Evolutionary conservation across 2,113 vertebrate species (phyloP).

Genomic region (Gymnorhina tibicen): DNA sequence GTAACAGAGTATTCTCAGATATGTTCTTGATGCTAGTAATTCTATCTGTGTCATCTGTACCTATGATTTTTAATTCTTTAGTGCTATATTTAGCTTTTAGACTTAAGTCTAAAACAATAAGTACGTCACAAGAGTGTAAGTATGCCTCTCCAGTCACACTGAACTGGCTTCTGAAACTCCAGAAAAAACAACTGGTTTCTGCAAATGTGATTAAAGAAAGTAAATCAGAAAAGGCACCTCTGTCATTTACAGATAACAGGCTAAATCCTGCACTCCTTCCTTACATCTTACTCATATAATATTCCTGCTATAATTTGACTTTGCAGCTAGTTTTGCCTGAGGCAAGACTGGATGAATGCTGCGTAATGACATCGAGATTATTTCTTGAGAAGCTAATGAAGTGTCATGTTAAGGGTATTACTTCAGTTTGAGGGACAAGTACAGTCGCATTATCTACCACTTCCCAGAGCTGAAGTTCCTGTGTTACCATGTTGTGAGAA

Average conservation of each 20-base stretch:
- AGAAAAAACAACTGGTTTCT: not conserved
- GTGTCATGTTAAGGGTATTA: not conserved
- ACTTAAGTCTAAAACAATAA: not conserved
- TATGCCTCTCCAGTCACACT: not conserved
- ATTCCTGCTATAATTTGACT: not conserved
- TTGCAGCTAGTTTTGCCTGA: not conserved
- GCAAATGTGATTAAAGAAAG: not conserved
- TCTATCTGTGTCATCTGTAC: not conserved
- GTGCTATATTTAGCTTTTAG: not conserved
- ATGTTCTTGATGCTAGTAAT: fast-evolving
- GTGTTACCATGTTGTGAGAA: not conserved
- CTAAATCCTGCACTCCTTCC: not conserved
- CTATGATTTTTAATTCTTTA: not conserved
- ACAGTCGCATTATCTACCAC: not conserved
- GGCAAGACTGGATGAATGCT: not conserved
- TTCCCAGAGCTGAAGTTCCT: not conserved
- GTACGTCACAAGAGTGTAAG: fast-evolving
- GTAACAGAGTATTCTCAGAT: not conserved
- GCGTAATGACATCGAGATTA: not conserved
- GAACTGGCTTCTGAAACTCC: not conserved
- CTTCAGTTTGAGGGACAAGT: not conserved
- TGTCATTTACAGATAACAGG: not conserved
- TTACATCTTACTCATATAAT: not conserved
- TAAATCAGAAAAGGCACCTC: not conserved
- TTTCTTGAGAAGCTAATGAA: not conserved